Conservation (phyloP, 1,140 invertebrate genomes). For the Antheraea pernyi region DNA sequence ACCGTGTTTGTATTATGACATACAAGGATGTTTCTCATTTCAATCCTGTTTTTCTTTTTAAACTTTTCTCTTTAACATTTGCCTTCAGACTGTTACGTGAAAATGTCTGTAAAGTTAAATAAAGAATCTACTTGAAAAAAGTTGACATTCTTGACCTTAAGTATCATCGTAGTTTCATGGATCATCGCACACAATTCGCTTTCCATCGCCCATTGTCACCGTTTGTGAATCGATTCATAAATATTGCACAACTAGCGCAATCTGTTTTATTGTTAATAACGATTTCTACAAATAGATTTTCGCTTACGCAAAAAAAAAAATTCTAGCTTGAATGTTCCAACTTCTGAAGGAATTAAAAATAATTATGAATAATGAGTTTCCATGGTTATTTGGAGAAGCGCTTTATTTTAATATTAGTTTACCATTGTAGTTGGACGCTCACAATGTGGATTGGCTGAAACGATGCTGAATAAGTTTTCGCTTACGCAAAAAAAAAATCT, state of each 20-base stretch:
- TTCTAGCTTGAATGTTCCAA: background rate
- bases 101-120: background rate
- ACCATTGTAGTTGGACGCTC: too few relatives aligned
- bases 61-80: too few relatives aligned
- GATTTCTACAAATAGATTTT: background rate
- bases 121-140: background rate
- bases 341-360: background rate
- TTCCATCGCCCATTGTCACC: slow-evolving; percentile 1
- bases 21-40: too few relatives aligned
- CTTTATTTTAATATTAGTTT: too few relatives aligned
- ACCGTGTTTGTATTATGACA: too few relatives aligned
- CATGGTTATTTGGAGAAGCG: too few relatives aligned
- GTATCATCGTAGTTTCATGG: background rate
- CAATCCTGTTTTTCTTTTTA: background rate
- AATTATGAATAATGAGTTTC: background rate
- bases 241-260: background rate
- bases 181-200: background rate
- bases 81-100: too few relatives aligned
- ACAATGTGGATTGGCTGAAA: too few relatives aligned
- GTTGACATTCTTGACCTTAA: background rate
- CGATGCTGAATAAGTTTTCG: background rate
- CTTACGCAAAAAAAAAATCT: background rate
- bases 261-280: background rate
- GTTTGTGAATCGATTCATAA: background rate
- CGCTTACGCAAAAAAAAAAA: background rate